Evolutionary conservation across 1,140 invertebrate genomes (phyloP).

Genomic region (Metopolophium dirhodum): DNA sequence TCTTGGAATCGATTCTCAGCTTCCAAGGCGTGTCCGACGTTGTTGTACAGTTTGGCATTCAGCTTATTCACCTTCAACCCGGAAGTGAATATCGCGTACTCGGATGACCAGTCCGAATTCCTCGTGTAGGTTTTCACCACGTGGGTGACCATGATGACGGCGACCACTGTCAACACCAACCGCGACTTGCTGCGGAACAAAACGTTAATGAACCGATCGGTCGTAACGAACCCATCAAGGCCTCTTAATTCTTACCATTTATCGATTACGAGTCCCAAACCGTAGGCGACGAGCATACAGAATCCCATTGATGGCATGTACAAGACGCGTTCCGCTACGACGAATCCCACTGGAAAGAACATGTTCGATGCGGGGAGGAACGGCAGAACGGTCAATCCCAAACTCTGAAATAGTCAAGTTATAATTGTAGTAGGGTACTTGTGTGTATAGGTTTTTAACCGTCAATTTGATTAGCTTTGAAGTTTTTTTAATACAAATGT

Average conservation of each 20-base stretch:
- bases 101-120: conserved; percentile 91
- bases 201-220: conserved; percentile 61
- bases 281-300: conserved; percentile 89
- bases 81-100: conserved; percentile 92
- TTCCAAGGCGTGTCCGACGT: conserved; percentile 94
- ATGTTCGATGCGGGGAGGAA: conserved; percentile 96
- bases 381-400: conserved; percentile 86
- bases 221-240: conserved; percentile 60
- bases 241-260: conserved; percentile 64
- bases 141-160: conserved; percentile 72
- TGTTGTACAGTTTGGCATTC: conserved; percentile 97
- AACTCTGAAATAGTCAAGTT: conserved; percentile 69
- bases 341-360: conserved; percentile 97
- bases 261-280: conserved; percentile 68
- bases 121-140: conserved; percentile 82
- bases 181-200: conserved; percentile 64
- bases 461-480: background rate
- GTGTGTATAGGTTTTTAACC: background rate
- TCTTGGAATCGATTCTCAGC: conserved; percentile 82
- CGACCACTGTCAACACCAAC: conserved; percentile 69
- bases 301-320: conserved; percentile 98
- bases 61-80: conserved; percentile 87
- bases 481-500: background rate
- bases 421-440: background rate
- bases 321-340: conserved; percentile 92